Evolutionary conservation across 2,888 invertebrate genomes (phyloP), one percentile per base, ranked within the genome.

Genomic region (Lasius fuliginosus): DNA sequence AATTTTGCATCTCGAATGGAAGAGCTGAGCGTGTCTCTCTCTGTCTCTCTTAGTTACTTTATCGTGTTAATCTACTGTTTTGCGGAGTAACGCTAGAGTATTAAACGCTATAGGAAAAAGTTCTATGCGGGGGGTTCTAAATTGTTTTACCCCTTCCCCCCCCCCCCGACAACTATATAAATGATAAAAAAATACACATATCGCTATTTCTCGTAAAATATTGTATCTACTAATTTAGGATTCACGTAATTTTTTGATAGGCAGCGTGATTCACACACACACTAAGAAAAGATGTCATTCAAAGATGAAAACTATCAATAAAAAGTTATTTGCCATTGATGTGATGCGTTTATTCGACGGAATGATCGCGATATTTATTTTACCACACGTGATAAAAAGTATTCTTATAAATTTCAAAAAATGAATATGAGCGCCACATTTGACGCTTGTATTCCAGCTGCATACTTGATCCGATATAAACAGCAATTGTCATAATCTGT

Each of bases 401-500:
- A 49, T 23, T 23, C 5, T 64, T 1, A 49, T 33, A 33, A 73
- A 27, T 18, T n/a, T 8, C 49, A 49, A 49, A 65, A n/a, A 42
- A 46, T 18, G 9, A 36, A 64, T 30, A 9, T 4, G 18, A 23
- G 15, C 6, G 9, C 3, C 23, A 1, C 18, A 30, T 15, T 18
- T 23, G 40, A 9, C 11, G 18, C 1, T 67, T 53, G 12, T 27
- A n/a, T 56, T 40, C 53, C 9, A 30, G 8, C 0, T 53, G 18
- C n/a, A 18, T 9, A 15, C n/a, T 23, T 49, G 46, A 49, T 49
- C 18, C 18, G 49, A 56, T 36, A 46, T 27, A 79, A 81, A 67
- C 60, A 87, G 82, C 83, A 85, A 87, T 87, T 76, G 71, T 73
- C 82, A 65, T 56, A 71, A 69, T n/a, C 15, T 30, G 56, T 62